Evolutionary conservation across 2,888 invertebrate species (phyloP).

Genomic region (Nipponacmea schrenckii): DNA sequence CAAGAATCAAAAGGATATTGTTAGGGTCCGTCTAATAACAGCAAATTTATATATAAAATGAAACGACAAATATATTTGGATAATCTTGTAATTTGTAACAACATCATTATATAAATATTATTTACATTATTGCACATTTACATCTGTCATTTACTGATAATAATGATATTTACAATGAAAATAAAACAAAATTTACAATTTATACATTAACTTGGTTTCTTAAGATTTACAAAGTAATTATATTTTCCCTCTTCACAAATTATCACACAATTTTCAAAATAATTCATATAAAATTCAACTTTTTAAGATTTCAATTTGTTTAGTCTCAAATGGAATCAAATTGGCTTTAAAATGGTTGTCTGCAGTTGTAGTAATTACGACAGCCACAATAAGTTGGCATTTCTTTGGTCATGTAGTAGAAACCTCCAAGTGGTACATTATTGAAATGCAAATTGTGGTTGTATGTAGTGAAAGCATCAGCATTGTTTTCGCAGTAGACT

Average conservation of each 20-base stretch:
- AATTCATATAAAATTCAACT: background rate
- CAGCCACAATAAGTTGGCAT: slow-evolving; percentile 18
- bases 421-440: slow-evolving; percentile 7
- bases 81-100: too few relatives aligned
- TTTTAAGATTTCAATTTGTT: background rate
- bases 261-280: background rate
- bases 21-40: too few relatives aligned
- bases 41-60: too few relatives aligned
- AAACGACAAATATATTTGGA: too few relatives aligned
- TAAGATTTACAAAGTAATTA: background rate
- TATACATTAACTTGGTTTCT: background rate
- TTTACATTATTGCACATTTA: background rate
- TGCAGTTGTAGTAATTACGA: slow-evolving; percentile 14
- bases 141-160: background rate
- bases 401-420: slow-evolving; percentile 9
- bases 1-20: too few relatives aligned
- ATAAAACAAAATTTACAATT: slow-evolving; percentile 6
- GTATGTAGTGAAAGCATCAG: background rate
- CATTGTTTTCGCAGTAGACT: background rate
- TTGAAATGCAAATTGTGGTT: background rate
- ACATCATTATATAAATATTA: too few relatives aligned
- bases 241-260: background rate
- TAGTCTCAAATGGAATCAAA: too few relatives aligned
- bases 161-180: slow-evolving; percentile 3
- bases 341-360: background rate